Base-by-base conservation (phyloP, 2,797 vertebrate genomes). In the Coracias cyanogaster region DNA sequence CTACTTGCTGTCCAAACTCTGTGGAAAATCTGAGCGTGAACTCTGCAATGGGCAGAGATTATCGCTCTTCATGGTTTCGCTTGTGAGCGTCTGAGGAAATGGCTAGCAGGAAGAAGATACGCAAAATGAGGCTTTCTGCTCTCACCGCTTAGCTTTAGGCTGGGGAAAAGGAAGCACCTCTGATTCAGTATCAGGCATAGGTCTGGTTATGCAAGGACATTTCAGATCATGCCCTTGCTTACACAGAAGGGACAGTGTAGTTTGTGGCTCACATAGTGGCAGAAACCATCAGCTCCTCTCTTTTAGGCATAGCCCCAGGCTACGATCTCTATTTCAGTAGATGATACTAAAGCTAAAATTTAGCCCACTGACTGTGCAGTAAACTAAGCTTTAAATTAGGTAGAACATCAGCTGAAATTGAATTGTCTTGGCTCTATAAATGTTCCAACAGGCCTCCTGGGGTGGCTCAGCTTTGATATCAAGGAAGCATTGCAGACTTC, bases 391-490 rank as follows among this genome's bases (percentile, higher is more conserved):
- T 94, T 54, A 94, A 74, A 29, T 71, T 20, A 51, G 57, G 21
- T 54, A 43, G 88, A 66, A 28, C 25, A 3, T 31, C 24, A 49
- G 54, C 31, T 83, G 35, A 60, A 78, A 46, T 37, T 37, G 37
- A 37, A 21, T 58, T 92, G 46, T 86, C 45, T 90, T 93, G 78
- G 5, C 43, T 93, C 39, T 94, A 1, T 86, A 64, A 89, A 72
- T 97, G 18, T 98, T 94, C 96, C 90, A 54, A 88, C 97, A 99
- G 99, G 99, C 98, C 45, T 99, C 98, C 52, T 99, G 99, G 99
- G 99, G 99, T 46, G 99, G 99, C 85, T 98, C 98, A 11, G 98
- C 98, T 71, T 97, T 99, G 94, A 58, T 99, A 93, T 99, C 99
- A 2, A 97, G 91, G 66, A 99, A 98, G 87, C 98, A 99, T 66